phyloP scores from a whole-genome alignment of 2,113 vertebrate species.

The Trichechus manatus region DNA sequence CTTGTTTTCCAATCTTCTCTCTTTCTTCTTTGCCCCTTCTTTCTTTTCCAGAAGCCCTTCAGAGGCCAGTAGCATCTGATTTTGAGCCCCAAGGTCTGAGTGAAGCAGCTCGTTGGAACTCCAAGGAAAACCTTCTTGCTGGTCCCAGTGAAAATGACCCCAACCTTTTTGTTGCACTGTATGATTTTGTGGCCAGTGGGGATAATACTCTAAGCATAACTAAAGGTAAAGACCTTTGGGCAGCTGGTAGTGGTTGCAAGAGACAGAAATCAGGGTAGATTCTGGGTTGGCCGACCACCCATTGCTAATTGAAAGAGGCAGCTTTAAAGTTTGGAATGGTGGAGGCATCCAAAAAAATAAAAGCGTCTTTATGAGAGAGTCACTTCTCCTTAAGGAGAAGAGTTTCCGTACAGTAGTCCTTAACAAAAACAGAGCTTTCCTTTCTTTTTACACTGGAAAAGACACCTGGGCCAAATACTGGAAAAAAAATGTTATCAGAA shows the following conservation, averaged over 20 bases:
- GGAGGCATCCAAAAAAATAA: not conserved
- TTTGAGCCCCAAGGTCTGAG: constrained; percentile 96
- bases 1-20: not conserved
- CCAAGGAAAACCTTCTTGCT: constrained; percentile 98
- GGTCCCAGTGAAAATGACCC: constrained; percentile 98
- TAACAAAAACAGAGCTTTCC: not conserved
- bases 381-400: constrained; percentile 14
- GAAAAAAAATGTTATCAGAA: not conserved
- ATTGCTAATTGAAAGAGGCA: not conserved
- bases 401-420: not conserved
- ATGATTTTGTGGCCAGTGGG: constrained; percentile 99
- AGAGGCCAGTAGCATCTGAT: constrained; percentile 93
- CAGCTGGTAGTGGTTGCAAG: not conserved
- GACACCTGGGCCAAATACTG: not conserved
- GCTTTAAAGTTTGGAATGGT: not conserved
- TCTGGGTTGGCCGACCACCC: not conserved
- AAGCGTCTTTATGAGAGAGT: not conserved
- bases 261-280: not conserved
- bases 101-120: constrained; percentile 99
- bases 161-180: constrained; percentile 98
- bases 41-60: constrained; percentile 94
- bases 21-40: constrained; percentile 13
- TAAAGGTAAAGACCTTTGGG: constrained; percentile 91
- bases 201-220: constrained; percentile 99
- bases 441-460: not conserved